phyloP scores from a whole-genome alignment of 1,140 invertebrate genomes.

The Drosophila punjabiensis region DNA sequence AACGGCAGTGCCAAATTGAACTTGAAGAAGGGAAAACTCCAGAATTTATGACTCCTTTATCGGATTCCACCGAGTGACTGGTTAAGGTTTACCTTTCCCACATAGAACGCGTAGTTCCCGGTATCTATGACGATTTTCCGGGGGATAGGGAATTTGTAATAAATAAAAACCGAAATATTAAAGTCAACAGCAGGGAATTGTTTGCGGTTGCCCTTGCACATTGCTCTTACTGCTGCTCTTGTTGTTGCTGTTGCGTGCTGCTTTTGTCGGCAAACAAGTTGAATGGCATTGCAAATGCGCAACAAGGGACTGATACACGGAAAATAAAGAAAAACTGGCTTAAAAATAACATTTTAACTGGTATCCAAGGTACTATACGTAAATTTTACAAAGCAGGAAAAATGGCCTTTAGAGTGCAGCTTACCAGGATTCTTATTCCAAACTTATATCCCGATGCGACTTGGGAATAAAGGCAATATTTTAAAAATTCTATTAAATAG shows the following conservation, averaged over 20 bases:
- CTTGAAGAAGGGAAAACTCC: constrained; percentile 17
- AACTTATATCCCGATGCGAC: too few species aligned
- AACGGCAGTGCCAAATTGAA: constrained; percentile 69
- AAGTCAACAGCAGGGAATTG: constrained; percentile 65
- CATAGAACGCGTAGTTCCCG: constrained; percentile 39
- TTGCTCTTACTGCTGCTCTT: constrained; percentile 15
- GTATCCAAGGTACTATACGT: not conserved
- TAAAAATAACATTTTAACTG: not conserved
- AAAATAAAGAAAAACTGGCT: not conserved
- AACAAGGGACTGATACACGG: constrained; percentile 30
- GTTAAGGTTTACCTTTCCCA: constrained; percentile 75
- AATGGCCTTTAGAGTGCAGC: not conserved
- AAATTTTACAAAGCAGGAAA: not conserved
- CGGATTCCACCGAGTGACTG: constrained; percentile 36
- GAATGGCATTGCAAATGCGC: constrained; percentile 76
- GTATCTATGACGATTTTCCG: constrained; percentile 47
- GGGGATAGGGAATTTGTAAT: constrained; percentile 24
- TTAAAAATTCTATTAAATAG: too few species aligned
- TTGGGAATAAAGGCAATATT: too few species aligned
- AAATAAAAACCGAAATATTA: constrained; percentile 68
- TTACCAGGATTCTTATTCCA: too few species aligned
- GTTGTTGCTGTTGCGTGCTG: constrained; percentile 28
- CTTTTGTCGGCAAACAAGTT: constrained; percentile 64
- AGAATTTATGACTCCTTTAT: constrained; percentile 66
- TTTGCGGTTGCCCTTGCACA: constrained; percentile 36